Conservation (phyloP, 2,797 vertebrate species). For the Enteromius mattozi region DNA sequence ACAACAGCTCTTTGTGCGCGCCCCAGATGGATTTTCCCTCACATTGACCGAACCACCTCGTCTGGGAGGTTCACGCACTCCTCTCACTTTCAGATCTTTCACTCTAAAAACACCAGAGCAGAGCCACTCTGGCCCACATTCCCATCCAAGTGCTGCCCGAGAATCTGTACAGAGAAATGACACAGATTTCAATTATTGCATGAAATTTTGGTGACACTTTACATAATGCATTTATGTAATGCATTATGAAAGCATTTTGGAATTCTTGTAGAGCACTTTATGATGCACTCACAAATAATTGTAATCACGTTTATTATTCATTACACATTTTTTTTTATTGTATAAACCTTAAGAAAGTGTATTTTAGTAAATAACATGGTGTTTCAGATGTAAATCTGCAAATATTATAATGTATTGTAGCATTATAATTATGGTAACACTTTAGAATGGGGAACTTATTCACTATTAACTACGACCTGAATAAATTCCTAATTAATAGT, state of each 20-base stretch:
- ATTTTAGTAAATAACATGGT: neutral
- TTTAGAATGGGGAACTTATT: too few relatives aligned
- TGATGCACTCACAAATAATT: neutral
- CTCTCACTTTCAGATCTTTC: conserved; percentile 33
- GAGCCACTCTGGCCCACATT: conserved; percentile 43
- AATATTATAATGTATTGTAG: neutral
- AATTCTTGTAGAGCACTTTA: neutral
- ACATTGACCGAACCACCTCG: conserved; percentile 72
- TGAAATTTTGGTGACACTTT: neutral
- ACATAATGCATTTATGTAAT: neutral
- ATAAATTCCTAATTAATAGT: too few relatives aligned
- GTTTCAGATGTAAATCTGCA: neutral
- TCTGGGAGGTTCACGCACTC: conserved; percentile 67
- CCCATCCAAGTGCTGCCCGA: conserved; percentile 1
- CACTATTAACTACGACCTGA: too few relatives aligned
- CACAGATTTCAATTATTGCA: neutral
- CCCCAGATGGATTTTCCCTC: conserved; percentile 75
- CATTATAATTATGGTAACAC: too few relatives aligned
- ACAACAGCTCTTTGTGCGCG: conserved; percentile 79
- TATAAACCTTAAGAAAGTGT: neutral
- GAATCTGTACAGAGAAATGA: conserved; percentile 13
- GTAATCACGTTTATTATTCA: neutral
- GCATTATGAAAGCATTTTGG: neutral
- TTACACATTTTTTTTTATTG: neutral
- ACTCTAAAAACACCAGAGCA: conserved; percentile 43